Percentiles rank a stretch among this genome's conserved stretches.
These are phyloP conservation scores for Musca domestica DNA, from an alignment of 1,140 invertebrate genomes.

Conservation along the genomic window DNA sequence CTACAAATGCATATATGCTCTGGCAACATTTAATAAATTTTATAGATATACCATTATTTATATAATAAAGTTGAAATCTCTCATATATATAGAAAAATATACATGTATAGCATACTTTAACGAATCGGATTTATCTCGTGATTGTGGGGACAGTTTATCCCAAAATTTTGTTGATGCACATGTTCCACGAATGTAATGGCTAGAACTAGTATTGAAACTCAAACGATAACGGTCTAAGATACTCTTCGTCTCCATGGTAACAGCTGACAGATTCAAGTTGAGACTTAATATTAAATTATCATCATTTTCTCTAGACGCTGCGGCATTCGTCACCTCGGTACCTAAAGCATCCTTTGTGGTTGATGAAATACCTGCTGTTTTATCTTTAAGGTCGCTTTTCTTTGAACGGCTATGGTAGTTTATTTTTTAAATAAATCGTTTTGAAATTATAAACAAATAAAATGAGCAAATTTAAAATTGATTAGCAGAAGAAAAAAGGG, in stretches of 20 bases:
- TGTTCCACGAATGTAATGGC: conserved; percentile 36
- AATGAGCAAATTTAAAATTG: not conserved
- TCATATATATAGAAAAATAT: conserved; percentile 2
- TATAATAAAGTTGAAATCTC: not conserved
- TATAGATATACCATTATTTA: too few species aligned
- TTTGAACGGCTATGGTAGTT: not conserved
- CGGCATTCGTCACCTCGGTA: too few species aligned
- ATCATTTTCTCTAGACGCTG: too few species aligned
- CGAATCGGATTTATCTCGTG: conserved; percentile 45
- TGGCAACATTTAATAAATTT: too few species aligned
- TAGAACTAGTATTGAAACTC: conserved; percentile 30
- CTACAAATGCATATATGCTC: too few species aligned
- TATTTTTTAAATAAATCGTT: not conserved
- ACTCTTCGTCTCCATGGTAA: conserved; percentile 41
- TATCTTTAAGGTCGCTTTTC: not conserved
- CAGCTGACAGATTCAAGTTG: conserved; percentile 3
- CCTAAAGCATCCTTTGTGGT: not conserved
- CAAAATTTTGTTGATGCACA: conserved; percentile 31
- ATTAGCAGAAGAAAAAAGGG: not conserved
- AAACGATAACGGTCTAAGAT: conserved; percentile 38
- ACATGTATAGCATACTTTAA: conserved; percentile 45
- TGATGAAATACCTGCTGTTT: not conserved
- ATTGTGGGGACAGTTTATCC: conserved; percentile 39
- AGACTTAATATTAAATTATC: not conserved
- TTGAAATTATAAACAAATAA: conserved; percentile 1